These are phyloP conservation scores for Lochmaea crataegi DNA, from an alignment of 2,888 invertebrate genomes.

Conservation along the genomic window DNA sequence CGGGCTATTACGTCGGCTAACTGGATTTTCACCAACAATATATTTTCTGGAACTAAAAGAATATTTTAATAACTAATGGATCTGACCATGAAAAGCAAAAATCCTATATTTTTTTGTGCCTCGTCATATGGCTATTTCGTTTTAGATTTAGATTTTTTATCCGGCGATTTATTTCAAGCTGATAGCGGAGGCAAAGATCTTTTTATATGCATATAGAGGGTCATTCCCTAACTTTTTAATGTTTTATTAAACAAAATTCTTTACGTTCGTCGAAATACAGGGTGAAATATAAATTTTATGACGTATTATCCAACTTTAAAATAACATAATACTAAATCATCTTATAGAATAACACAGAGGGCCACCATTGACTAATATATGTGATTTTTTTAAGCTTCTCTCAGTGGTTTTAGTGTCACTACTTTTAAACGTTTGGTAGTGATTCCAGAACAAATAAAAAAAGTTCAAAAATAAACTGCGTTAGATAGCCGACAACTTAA, in stretches of 20 bases:
- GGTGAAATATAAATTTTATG: neutral
- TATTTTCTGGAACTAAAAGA: slow-evolving; percentile 27
- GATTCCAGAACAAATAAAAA: no score
- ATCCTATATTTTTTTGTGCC: neutral
- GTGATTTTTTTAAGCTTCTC: no score
- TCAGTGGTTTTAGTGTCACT: no score
- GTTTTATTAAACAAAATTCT: neutral
- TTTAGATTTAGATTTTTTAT: neutral
- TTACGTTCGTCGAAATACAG: no score
- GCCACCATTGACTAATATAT: no score
- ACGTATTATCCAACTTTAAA: neutral
- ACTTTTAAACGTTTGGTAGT: no score
- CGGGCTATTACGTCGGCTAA: slow-evolving; percentile 12
- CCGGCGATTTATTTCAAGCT: neutral
- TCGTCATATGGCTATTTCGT: neutral
- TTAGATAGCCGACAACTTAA: no score
- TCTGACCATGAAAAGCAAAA: neutral
- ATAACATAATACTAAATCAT: no score
- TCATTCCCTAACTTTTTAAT: neutral
- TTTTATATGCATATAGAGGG: neutral
- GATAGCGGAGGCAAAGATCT: neutral
- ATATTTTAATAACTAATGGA: slow-evolving; percentile 30
- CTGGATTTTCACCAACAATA: slow-evolving; percentile 22
- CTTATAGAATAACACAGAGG: no score
- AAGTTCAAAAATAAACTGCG: no score